phyloP scores from a whole-genome alignment of 2,797 vertebrate species.

The Odontamblyopus lacepedii region DNA sequence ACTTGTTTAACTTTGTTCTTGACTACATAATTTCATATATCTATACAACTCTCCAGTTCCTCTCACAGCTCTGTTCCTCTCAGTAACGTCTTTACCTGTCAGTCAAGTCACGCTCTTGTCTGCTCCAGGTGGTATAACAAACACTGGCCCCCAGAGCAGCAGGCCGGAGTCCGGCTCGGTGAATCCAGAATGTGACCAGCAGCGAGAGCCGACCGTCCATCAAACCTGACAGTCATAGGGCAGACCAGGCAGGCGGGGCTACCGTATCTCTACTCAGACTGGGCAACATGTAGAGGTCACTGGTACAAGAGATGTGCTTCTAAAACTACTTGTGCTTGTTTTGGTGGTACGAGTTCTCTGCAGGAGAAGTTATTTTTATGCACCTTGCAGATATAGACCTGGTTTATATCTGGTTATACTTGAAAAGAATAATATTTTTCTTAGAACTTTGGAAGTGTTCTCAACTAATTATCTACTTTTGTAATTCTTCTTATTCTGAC shows the following conservation, averaged over 20 bases:
- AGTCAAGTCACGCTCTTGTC: not conserved
- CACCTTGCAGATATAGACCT: too few relatives aligned
- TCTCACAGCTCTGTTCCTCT: not conserved
- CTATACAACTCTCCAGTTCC: not conserved
- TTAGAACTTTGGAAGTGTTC: too few relatives aligned
- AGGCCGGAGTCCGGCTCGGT: not conserved
- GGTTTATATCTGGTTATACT: too few relatives aligned
- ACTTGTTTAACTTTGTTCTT: too few relatives aligned
- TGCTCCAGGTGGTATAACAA: not conserved
- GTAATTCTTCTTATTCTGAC: too few relatives aligned
- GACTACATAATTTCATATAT: too few relatives aligned
- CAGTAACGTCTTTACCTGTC: not conserved
- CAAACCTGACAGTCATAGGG: not conserved
- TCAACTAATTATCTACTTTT: too few relatives aligned
- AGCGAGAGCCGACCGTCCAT: not conserved
- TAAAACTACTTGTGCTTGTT: too few relatives aligned
- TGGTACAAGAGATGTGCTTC: not conserved
- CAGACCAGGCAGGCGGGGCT: not conserved
- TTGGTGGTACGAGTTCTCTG: too few relatives aligned
- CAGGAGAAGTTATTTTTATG: too few relatives aligned
- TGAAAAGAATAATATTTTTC: too few relatives aligned
- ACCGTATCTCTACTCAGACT: not conserved
- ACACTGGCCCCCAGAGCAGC: not conserved
- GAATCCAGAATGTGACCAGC: not conserved
- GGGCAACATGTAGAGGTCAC: not conserved